A percentile compares a stretch with the other conserved stretches of the same genome.
Conservation (phyloP, 1,140 invertebrate species). For the Aporrectodea caliginosa region DNA sequence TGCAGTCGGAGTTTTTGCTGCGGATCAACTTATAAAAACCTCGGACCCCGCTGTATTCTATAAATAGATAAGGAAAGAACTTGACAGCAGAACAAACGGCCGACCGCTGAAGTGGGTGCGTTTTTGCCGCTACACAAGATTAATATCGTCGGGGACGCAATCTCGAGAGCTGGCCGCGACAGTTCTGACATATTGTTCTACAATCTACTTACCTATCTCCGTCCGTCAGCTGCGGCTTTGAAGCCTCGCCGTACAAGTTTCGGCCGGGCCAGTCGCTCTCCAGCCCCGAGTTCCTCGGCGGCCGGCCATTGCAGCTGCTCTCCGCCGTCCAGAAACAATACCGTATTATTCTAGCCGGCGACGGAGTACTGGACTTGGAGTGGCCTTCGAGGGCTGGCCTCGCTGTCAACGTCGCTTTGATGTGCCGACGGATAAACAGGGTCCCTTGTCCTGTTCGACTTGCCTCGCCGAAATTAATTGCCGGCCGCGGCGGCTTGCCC, state of each 20-base stretch:
- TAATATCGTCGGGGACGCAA: background rate
- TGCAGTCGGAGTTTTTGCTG: too few species aligned
- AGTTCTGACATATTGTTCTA: background rate
- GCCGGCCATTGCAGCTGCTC: too few species aligned
- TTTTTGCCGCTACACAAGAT: background rate
- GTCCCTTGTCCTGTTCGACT: too few species aligned
- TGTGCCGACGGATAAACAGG: too few species aligned
- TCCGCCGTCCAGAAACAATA: background rate
- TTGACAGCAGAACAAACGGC: too few species aligned
- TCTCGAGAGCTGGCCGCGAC: background rate
- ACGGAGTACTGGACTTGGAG: background rate
- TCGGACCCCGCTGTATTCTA: too few species aligned
- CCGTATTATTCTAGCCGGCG: too few species aligned
- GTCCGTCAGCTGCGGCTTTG: background rate
- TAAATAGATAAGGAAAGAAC: too few species aligned
- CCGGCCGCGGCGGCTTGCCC: too few species aligned
- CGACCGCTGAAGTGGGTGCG: background rate
- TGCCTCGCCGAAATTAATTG: too few species aligned
- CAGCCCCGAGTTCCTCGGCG: background rate
- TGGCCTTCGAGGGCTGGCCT: background rate
- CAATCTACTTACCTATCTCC: background rate
- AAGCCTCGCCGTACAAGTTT: too few species aligned
- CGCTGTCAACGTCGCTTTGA: background rate
- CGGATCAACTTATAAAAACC: too few species aligned
- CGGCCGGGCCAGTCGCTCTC: background rate